phyloP scores from a whole-genome alignment of 35 echinoderm and acorn worm species.

The Ptychodera flava region DNA sequence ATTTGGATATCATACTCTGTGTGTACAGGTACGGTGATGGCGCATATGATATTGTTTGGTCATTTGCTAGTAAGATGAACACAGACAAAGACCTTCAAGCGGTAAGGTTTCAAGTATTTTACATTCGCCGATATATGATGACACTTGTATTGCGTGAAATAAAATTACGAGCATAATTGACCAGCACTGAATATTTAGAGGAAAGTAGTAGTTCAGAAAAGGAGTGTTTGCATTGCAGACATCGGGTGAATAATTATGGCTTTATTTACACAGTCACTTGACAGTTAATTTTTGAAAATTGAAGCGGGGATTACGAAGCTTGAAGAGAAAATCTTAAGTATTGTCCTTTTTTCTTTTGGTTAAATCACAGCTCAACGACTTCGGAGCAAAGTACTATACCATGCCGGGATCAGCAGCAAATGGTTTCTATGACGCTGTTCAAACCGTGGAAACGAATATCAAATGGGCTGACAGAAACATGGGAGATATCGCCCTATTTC shows the following conservation, averaged over 20 bases:
- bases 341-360: background rate
- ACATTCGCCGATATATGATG: too few relatives aligned
- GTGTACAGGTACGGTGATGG: background rate
- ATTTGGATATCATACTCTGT: background rate
- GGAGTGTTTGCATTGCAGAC: background rate
- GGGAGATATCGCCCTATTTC: background rate
- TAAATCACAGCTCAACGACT: background rate
- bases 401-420: background rate
- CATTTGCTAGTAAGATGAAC: background rate
- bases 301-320: too few relatives aligned
- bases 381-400: background rate
- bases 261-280: background rate
- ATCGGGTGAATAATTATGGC: background rate
- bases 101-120: too few relatives aligned
- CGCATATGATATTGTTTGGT: background rate
- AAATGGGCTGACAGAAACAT: background rate
- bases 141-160: too few relatives aligned
- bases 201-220: background rate
- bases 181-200: background rate
- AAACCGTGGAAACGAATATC: background rate
- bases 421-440: background rate
- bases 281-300: too few relatives aligned
- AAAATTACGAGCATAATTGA: background rate
- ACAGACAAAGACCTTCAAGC: background rate
- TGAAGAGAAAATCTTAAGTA: background rate